phyloP scores from a whole-genome alignment of 2,113 vertebrate genomes.

The Plecturocebus donacophilus region DNA sequence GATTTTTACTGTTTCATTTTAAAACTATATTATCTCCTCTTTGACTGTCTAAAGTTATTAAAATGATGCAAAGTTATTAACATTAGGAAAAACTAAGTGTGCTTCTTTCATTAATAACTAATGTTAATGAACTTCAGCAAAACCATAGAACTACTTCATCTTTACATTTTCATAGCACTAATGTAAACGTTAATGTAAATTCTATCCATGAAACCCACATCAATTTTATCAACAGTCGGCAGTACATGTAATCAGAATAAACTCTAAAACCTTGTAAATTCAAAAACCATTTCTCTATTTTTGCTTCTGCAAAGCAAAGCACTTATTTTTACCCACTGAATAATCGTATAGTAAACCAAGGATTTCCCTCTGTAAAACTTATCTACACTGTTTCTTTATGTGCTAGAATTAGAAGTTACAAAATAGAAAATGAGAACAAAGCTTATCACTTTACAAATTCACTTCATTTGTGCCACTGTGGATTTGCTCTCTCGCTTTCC shows the following conservation, averaged over 20 bases:
- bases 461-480: not conserved
- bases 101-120: not conserved
- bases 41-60: not conserved
- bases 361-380: not conserved
- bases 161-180: constrained; percentile 25
- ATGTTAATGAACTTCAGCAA: constrained; percentile 39
- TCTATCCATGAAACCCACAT: constrained; percentile 27
- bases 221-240: constrained; percentile 34
- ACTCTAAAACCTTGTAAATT: constrained; percentile 12
- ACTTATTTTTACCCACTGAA: constrained; percentile 55
- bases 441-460: constrained; percentile 5
- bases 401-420: constrained; percentile 60
- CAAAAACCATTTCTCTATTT: constrained; percentile 4
- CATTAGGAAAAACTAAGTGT: not conserved
- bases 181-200: constrained; percentile 49
- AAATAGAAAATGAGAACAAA: constrained; percentile 47
- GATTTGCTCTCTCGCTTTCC: not conserved
- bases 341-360: constrained; percentile 42
- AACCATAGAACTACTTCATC: not conserved
- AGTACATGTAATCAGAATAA: constrained; percentile 34
- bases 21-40: not conserved
- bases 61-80: not conserved
- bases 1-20: not conserved
- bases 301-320: constrained; percentile 15
- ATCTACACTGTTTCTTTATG: not conserved